phyloP scores from a whole-genome alignment of 2,888 invertebrate species.

The Synanthedon vespiformis region DNA sequence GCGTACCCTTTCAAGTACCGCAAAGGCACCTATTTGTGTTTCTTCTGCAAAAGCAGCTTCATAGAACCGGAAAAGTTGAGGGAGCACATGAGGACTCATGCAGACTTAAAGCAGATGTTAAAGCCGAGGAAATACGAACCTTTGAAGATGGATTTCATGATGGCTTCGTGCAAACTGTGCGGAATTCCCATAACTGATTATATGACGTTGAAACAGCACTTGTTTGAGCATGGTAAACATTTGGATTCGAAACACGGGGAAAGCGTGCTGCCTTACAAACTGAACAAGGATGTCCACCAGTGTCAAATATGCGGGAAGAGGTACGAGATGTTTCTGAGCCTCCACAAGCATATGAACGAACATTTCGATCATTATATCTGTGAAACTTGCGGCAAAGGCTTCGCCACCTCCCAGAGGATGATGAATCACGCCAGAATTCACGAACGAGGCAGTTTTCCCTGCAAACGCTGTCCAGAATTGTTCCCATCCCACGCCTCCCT shows the following conservation, averaged over 20 bases:
- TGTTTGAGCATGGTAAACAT: constrained; percentile 36
- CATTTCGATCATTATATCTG: constrained; percentile 60
- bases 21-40: constrained; percentile 53
- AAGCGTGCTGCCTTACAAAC: constrained; percentile 50
- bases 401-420: constrained; percentile 54
- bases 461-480: constrained; percentile 44
- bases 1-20: constrained; percentile 61
- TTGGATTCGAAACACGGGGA: constrained; percentile 48
- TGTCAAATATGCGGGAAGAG: constrained; percentile 56
- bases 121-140: constrained; percentile 57
- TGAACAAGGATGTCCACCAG: constrained; percentile 45
- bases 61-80: constrained; percentile 53
- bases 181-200: constrained; percentile 33
- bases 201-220: constrained; percentile 36
- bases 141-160: constrained; percentile 52
- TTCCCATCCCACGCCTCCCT: constrained; percentile 42
- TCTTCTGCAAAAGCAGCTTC: constrained; percentile 50
- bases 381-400: constrained; percentile 57
- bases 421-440: constrained; percentile 52
- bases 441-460: constrained; percentile 45
- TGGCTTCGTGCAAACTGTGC: constrained; percentile 43
- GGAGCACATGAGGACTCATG: constrained; percentile 40
- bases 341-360: constrained; percentile 61
- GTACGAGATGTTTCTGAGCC: constrained; percentile 54
- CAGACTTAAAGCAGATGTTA: constrained; percentile 27